Evolutionary conservation across 1,140 invertebrate species (phyloP).

Genomic region (Papilio aristodemus): DNA sequence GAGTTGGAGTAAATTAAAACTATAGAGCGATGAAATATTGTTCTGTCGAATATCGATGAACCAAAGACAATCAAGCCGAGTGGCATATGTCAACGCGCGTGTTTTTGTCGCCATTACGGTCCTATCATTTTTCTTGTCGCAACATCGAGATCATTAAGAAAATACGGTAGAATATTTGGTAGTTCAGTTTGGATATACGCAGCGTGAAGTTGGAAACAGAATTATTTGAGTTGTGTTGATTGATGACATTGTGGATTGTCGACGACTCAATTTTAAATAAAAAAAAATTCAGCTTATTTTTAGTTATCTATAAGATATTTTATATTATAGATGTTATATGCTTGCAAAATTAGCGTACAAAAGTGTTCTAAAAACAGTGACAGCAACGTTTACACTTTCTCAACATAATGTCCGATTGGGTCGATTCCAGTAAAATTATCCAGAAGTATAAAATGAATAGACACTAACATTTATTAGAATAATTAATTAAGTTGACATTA

Average conservation of each 20-base stretch:
- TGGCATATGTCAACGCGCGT: conserved; percentile 20
- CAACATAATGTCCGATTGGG: no score
- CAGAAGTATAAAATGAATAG: no score
- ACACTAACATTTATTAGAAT: no score
- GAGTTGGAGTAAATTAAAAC: background rate
- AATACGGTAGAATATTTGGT: conserved; percentile 13
- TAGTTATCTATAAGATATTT: no score
- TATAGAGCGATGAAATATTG: background rate
- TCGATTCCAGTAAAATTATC: no score
- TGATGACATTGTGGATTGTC: background rate
- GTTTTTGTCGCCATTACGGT: conserved; percentile 15
- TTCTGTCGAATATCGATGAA: background rate
- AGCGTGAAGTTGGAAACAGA: conserved; percentile 25
- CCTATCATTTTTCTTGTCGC: conserved; percentile 24
- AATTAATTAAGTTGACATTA: no score
- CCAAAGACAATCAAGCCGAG: background rate
- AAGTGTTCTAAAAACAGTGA: no score
- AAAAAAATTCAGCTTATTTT: background rate
- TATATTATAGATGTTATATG: no score
- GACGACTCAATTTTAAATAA: background rate
- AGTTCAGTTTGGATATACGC: background rate
- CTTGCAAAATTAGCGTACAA: no score
- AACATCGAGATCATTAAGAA: conserved; percentile 18
- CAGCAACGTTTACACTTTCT: no score
- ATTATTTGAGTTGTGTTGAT: conserved; percentile 26